phyloP scores from a whole-genome alignment of 2,888 invertebrate genomes.

The Lepidochrysops patricia region DNA sequence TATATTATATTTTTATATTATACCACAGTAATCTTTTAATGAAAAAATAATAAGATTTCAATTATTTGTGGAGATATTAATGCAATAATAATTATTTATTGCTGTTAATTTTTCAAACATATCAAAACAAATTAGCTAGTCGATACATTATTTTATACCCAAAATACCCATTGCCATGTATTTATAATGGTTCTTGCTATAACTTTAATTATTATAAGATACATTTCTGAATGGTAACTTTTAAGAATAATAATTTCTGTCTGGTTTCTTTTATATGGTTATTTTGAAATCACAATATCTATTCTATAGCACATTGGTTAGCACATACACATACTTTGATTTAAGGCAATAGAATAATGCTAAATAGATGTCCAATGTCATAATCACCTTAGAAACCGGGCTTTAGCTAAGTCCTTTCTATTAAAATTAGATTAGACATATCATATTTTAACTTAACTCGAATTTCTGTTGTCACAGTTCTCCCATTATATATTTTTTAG shows the following conservation, averaged over 20 bases:
- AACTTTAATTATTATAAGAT: neutral
- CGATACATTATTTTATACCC: neutral
- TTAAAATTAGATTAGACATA: conserved; percentile 9
- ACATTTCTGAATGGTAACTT: neutral
- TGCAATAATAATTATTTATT: neutral
- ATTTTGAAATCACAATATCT: too few species aligned
- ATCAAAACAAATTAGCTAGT: conserved; percentile 9
- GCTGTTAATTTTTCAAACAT: neutral
- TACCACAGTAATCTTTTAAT: neutral
- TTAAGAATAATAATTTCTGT: neutral
- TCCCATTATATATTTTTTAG: neutral
- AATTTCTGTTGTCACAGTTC: conserved; percentile 5
- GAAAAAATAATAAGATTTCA: too few species aligned
- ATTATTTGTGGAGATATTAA: too few species aligned
- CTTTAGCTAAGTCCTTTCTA: neutral
- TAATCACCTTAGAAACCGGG: too few species aligned
- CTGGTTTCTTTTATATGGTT: too few species aligned
- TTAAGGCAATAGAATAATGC: too few species aligned
- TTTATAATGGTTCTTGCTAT: neutral
- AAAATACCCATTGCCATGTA: neutral
- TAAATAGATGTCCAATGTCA: too few species aligned
- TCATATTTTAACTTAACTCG: conserved; percentile 9
- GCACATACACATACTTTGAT: too few species aligned
- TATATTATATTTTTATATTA: neutral
- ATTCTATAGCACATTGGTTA: too few species aligned